These are phyloP conservation scores for Chroicocephalus ridibundus DNA, from an alignment of 2,113 vertebrate species.

Conservation along the genomic window DNA sequence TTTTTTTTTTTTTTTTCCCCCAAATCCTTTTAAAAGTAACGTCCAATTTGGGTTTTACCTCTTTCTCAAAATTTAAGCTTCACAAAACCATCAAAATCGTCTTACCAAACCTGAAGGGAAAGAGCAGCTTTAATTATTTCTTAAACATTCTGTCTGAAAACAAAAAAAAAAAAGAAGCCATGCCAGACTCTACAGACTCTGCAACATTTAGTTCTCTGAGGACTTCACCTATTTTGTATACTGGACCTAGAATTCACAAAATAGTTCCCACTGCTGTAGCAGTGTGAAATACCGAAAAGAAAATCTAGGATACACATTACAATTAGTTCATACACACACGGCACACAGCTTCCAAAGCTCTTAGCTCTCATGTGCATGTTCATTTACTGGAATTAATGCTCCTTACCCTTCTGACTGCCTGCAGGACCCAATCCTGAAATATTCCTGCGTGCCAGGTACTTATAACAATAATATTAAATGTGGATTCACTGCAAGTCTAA, in stretches of 20 bases:
- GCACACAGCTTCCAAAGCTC: not conserved
- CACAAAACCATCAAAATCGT: not conserved
- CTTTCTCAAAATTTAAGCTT: not conserved
- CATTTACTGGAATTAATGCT: not conserved
- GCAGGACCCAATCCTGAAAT: not conserved
- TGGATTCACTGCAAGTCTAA: not conserved
- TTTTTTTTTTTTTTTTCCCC: not conserved
- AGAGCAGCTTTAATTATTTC: not conserved
- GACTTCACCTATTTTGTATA: not conserved
- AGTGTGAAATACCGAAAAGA: not conserved
- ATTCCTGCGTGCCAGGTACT: not conserved
- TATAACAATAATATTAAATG: not conserved
- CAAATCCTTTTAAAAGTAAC: not conserved
- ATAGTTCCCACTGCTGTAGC: not conserved
- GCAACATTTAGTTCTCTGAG: not conserved
- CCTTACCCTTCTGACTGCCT: not conserved
- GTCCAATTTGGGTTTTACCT: fast-evolving
- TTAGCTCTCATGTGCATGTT: not conserved
- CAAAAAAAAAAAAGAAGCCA: not conserved
- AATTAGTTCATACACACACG: not conserved
- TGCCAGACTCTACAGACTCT: fast-evolving
- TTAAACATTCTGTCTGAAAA: not conserved
- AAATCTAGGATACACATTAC: not conserved
- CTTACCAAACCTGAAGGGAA: not conserved
- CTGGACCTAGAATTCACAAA: not conserved